These are phyloP conservation scores for Lophius piscatorius DNA, from an alignment of 2,113 vertebrate species.

Conservation along the genomic window DNA sequence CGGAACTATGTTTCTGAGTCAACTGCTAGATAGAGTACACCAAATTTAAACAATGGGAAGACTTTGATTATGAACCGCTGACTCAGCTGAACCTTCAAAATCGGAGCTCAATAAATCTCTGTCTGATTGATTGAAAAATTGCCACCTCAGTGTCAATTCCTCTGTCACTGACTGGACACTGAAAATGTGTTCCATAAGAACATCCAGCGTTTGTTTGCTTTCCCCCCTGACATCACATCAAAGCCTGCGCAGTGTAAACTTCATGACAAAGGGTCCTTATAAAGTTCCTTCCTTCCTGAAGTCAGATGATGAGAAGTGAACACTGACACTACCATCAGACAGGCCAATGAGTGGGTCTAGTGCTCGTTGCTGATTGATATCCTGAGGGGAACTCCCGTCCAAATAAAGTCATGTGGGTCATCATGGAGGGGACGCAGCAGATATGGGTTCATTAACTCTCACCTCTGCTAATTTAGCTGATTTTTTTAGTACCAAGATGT, in stretches of 20 bases:
- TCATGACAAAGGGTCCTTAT: constrained; percentile 36
- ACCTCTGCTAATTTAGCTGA: too few species aligned
- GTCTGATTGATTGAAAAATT: too few species aligned
- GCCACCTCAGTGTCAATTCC: too few species aligned
- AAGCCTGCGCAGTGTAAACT: constrained; percentile 22
- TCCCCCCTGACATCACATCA: constrained; percentile 24
- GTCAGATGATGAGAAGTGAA: constrained; percentile 45
- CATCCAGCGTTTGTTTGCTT: constrained; percentile 42
- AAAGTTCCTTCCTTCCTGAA: constrained; percentile 59
- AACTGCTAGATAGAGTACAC: too few species aligned
- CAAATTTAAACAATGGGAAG: too few species aligned
- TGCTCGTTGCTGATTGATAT: constrained; percentile 19
- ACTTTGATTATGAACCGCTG: too few species aligned
- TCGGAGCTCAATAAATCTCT: too few species aligned
- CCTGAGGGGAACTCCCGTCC: constrained; percentile 5
- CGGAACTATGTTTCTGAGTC: too few species aligned
- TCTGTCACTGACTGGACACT: too few species aligned
- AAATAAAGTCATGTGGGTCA: constrained; percentile 24
- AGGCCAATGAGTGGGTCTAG: constrained; percentile 51
- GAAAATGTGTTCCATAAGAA: too few species aligned
- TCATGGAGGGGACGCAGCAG: background rate
- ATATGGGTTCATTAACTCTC: constrained; percentile 1
- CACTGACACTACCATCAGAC: constrained; percentile 46
- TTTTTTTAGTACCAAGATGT: too few species aligned
- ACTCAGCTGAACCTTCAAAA: too few species aligned